Evolutionary conservation across 1,140 invertebrate genomes (phyloP), one percentile per base, ranked within the genome.

Genomic region (Bradysia coprophila): DNA sequence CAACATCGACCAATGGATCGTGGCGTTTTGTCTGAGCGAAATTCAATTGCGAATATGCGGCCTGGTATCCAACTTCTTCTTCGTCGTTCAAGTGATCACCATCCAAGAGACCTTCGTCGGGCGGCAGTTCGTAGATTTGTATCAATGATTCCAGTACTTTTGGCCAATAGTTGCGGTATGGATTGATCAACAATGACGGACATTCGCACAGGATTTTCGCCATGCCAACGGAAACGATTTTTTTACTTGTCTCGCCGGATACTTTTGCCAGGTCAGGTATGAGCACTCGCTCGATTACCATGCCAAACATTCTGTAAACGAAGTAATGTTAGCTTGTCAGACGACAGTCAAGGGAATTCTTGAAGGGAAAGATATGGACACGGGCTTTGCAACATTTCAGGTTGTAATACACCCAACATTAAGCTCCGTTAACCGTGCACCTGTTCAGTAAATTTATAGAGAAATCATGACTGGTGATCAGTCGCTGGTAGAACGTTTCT

Each of bases 221-320:
- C 37, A 93, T 73, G 38, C 91, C 93, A 15, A 91, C 78, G 13
- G 87, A 83, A 40, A 85, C 80, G 40, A 93, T 79, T 70, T 93
- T 95, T 36, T 80, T 71, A 49, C 96, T 89, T 32, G 81, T 66
- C 15, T 68, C 64, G 8, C 84, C 88, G 8, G 73, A 72, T 8
- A 96, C 76, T 60, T 90, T 92, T 56, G 89, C 81, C 44, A 90
- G 61, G 57, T 97, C 90, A 5, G 76, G 57, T 16, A 96, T 67
- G 23, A 91, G 73, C 1, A 97, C 68, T 40, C 87, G 78, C 54
- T 96, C 89, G 24, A 92, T 51, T 13, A 97, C 83, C 88, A 94
- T 94, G 21, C 74, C 77, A 68, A 96, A 96, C 81, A 98, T 89
- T 52, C 82, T 86, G 55, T 10, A 64, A 67, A 55, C 40, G 49